A percentile compares a stretch with the other conserved stretches of the same genome.
Evolutionary conservation across 2,113 vertebrate genomes (phyloP).

Genomic region (Papio anubis): DNA sequence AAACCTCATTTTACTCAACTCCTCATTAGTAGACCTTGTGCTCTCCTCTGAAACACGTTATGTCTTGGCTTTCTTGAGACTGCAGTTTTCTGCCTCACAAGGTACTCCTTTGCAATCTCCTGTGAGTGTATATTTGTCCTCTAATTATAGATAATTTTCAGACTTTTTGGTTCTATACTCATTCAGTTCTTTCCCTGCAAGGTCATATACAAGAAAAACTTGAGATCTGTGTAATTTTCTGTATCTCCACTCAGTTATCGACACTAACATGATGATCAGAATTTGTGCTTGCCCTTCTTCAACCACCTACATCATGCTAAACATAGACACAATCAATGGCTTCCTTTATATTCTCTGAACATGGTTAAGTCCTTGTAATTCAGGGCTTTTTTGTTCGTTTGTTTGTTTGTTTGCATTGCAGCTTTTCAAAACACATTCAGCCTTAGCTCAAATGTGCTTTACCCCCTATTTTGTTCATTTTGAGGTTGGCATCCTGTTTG

Average conservation of each 20-base stretch:
- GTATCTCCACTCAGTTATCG: background rate
- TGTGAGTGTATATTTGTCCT: background rate
- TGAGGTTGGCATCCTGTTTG: background rate
- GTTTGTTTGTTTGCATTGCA: background rate
- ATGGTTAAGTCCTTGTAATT: background rate
- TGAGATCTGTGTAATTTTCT: background rate
- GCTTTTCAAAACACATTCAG: background rate
- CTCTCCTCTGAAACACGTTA: background rate
- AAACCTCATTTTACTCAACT: background rate
- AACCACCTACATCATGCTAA: background rate
- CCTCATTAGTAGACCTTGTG: background rate
- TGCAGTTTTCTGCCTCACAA: fast-evolving
- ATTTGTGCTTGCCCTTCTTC: background rate
- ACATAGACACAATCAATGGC: background rate
- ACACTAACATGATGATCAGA: background rate
- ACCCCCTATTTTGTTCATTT: background rate
- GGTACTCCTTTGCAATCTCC: background rate
- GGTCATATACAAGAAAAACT: background rate
- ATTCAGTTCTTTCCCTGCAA: background rate
- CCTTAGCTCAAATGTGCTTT: background rate
- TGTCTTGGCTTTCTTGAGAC: background rate
- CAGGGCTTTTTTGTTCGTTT: background rate
- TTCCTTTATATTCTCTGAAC: background rate
- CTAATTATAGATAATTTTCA: background rate
- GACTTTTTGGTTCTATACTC: background rate